Conservation (phyloP, 2,888 invertebrate genomes). For the Leuctra nigra region DNA sequence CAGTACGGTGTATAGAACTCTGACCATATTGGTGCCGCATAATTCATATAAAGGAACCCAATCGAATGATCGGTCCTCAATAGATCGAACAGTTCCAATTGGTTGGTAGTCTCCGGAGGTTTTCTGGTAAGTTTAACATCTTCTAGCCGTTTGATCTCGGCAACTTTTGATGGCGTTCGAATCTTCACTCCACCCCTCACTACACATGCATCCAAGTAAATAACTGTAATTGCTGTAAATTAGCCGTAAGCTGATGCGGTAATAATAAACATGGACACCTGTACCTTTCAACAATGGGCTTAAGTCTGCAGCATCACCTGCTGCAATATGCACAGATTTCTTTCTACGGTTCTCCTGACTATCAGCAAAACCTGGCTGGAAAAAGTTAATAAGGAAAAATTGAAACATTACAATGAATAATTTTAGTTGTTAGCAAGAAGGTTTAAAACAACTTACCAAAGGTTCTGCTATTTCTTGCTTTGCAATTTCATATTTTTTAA, state of each 20-base stretch:
- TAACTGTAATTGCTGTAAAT: too few species aligned
- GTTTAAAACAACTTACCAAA: slow-evolving; percentile 43
- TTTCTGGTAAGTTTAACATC: not conserved
- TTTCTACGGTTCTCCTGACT: slow-evolving; percentile 10
- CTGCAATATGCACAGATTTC: not conserved
- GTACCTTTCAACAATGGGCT: not conserved
- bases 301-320: too few species aligned
- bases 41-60: slow-evolving; percentile 69
- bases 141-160: not conserved
- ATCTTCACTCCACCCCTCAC: not conserved
- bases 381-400: slow-evolving; percentile 10
- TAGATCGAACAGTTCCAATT: slow-evolving; percentile 43
- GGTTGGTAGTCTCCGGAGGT: slow-evolving; percentile 38
- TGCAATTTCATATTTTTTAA: slow-evolving; percentile 53
- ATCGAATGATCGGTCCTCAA: slow-evolving; percentile 51
- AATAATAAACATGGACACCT: not conserved
- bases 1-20: slow-evolving; percentile 70
- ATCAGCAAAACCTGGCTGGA: slow-evolving; percentile 28
- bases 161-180: too few species aligned
- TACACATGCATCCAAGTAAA: too few species aligned
- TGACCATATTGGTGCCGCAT: slow-evolving; percentile 63
- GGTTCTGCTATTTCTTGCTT: slow-evolving; percentile 51
- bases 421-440: not conserved
- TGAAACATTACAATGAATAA: too few species aligned
- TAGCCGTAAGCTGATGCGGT: too few species aligned